Evolutionary conservation across 2,797 vertebrate genomes (phyloP).

Genomic region (Acanthurus leucopareius): DNA sequence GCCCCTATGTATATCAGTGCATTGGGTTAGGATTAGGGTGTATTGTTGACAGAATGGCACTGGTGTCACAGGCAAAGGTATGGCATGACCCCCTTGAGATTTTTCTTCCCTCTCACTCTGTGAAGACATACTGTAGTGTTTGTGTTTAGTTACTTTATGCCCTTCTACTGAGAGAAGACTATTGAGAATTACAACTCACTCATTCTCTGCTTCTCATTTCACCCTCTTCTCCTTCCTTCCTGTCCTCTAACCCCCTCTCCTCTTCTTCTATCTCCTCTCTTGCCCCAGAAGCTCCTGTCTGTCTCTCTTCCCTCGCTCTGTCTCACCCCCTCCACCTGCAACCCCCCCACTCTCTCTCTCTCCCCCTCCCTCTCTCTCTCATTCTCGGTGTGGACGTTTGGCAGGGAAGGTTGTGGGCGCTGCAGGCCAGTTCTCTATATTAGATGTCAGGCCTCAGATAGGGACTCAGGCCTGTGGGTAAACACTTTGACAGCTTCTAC

Average conservation of each 20-base stretch:
- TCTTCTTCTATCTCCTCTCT: constrained; percentile 16
- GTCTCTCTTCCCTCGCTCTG: constrained; percentile 3
- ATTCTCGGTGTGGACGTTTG: constrained; percentile 60
- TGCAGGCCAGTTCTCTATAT: constrained; percentile 85
- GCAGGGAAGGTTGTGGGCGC: constrained; percentile 70
- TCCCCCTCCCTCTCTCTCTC: constrained; percentile 18
- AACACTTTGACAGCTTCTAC: constrained; percentile 87
- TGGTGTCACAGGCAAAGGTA: constrained; percentile 21
- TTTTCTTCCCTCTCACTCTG: constrained; percentile 18
- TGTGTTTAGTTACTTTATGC: constrained; percentile 26
- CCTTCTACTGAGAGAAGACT: constrained; percentile 27
- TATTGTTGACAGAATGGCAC: constrained; percentile 20
- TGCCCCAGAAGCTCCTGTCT: constrained; percentile 22
- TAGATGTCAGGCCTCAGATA: constrained; percentile 87
- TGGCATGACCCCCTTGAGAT: constrained; percentile 25
- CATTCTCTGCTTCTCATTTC: constrained; percentile 37
- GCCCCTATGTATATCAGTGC: background rate
- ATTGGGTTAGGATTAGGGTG: background rate
- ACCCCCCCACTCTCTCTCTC: constrained; percentile 16
- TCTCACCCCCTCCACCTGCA: background rate
- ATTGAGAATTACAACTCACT: constrained; percentile 31
- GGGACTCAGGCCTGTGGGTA: constrained; percentile 86
- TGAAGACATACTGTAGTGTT: constrained; percentile 17
- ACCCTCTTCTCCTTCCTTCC: constrained; percentile 26
- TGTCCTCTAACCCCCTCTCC: constrained; percentile 44